Conservation (phyloP, 2,797 vertebrate species). For the Aldrovandia affinis region DNA sequence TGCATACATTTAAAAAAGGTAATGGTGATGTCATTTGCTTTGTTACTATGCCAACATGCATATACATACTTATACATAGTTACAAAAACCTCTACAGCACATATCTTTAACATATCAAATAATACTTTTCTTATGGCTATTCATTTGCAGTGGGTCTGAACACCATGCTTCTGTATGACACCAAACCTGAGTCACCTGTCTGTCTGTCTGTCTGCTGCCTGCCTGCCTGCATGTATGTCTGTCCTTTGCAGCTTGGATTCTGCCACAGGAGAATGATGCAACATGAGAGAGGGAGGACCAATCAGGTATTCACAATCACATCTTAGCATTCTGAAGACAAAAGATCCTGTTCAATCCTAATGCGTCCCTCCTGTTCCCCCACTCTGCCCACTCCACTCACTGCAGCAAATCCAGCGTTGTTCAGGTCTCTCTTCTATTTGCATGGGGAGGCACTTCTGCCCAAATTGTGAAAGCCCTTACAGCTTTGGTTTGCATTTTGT, state of each 20-base stretch:
- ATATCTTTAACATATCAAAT: background rate
- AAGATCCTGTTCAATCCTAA: slow-evolving; percentile 10
- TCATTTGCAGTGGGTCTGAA: background rate
- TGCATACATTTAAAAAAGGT: no score
- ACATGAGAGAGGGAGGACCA: background rate
- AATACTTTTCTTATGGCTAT: background rate
- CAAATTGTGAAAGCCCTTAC: background rate
- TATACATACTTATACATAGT: background rate
- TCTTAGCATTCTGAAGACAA: background rate
- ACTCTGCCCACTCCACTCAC: background rate
- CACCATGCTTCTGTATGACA: background rate
- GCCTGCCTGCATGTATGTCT: no score
- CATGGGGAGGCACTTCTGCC: slow-evolving; percentile 26
- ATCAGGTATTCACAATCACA: background rate
- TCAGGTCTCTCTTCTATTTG: slow-evolving; percentile 27
- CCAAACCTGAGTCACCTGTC: no score
- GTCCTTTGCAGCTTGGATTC: background rate
- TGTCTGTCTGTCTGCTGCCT: no score
- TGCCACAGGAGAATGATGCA: background rate
- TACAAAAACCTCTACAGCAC: no score
- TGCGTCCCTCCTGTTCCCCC: background rate
- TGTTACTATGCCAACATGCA: background rate
- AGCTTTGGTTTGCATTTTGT: slow-evolving; percentile 12
- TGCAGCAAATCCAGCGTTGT: background rate
- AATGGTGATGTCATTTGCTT: background rate